phyloP scores from a whole-genome alignment of 2,888 invertebrate genomes.

The Lepetodrilus schrolli region DNA sequence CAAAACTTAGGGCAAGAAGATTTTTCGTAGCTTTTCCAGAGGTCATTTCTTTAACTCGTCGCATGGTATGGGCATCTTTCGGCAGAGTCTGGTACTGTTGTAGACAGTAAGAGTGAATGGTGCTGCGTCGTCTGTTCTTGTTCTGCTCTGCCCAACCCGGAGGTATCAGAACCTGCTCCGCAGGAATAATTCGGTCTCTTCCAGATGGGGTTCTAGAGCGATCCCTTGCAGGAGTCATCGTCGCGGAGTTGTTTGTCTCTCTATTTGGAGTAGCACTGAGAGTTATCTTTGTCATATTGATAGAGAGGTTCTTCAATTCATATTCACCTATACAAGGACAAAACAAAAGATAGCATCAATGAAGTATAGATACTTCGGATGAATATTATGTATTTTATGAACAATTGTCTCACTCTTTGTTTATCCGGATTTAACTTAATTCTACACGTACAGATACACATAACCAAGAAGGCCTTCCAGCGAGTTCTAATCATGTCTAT shows the following conservation, averaged over 20 bases:
- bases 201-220: constrained; percentile 7
- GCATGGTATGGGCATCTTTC: constrained; percentile 48
- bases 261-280: neutral
- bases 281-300: neutral
- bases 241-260: no score
- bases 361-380: no score
- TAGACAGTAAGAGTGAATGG: constrained; percentile 59
- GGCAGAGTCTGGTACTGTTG: constrained; percentile 58
- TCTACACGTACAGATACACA: no score
- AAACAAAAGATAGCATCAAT: no score
- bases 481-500: no score
- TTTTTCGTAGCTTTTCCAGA: constrained; percentile 66
- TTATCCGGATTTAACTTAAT: no score
- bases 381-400: no score
- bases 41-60: constrained; percentile 54
- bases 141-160: constrained; percentile 36
- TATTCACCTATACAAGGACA: no score
- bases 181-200: constrained; percentile 14
- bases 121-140: constrained; percentile 59
- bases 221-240: neutral
- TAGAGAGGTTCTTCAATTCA: no score
- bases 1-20: constrained; percentile 64
- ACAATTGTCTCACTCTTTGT: no score
- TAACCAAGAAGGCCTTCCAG: no score
- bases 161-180: neutral